Conservation (phyloP, 2,888 invertebrate species). For the Apocheima hispidaria region DNA sequence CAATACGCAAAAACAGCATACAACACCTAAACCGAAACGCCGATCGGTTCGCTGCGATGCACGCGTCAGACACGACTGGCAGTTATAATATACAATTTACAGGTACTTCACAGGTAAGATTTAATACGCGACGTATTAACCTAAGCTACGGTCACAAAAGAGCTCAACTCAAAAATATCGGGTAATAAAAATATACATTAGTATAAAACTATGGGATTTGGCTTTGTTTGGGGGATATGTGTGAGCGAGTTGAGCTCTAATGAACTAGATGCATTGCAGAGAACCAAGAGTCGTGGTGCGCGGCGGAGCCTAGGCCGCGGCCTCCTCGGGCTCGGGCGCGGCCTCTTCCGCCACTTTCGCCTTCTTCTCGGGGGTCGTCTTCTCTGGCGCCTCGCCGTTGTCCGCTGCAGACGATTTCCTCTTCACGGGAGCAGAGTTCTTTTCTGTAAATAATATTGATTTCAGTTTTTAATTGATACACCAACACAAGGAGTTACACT, state of each 20-base stretch:
- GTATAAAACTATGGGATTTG: slow-evolving; percentile 70
- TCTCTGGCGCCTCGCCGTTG: slow-evolving; percentile 85
- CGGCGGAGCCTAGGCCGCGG: slow-evolving; percentile 81
- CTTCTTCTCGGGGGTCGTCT: slow-evolving; percentile 90
- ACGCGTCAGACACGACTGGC: slow-evolving; percentile 67
- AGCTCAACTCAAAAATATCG: slow-evolving; percentile 76
- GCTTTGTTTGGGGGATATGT: slow-evolving; percentile 71
- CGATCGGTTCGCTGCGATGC: slow-evolving; percentile 83
- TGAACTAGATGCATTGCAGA: slow-evolving; percentile 83
- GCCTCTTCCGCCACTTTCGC: slow-evolving; percentile 88
- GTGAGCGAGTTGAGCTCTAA: slow-evolving; percentile 76
- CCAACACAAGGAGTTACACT: too few relatives aligned
- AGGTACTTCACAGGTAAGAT: slow-evolving; percentile 84
- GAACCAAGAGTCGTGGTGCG: slow-evolving; percentile 69
- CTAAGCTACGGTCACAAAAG: slow-evolving; percentile 77
- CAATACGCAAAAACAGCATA: slow-evolving; percentile 78
- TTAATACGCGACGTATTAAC: slow-evolving; percentile 80
- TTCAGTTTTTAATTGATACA: too few relatives aligned
- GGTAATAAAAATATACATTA: slow-evolving; percentile 50
- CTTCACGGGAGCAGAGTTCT: slow-evolving; percentile 86
- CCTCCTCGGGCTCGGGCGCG: slow-evolving; percentile 84
- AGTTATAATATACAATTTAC: slow-evolving; percentile 81
- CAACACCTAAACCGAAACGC: slow-evolving; percentile 69
- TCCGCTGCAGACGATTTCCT: slow-evolving; percentile 89
- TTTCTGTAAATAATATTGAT: slow-evolving; percentile 65